Evolutionary conservation across 2,888 invertebrate species (phyloP).

Genomic region (Galerucella calmariensis): DNA sequence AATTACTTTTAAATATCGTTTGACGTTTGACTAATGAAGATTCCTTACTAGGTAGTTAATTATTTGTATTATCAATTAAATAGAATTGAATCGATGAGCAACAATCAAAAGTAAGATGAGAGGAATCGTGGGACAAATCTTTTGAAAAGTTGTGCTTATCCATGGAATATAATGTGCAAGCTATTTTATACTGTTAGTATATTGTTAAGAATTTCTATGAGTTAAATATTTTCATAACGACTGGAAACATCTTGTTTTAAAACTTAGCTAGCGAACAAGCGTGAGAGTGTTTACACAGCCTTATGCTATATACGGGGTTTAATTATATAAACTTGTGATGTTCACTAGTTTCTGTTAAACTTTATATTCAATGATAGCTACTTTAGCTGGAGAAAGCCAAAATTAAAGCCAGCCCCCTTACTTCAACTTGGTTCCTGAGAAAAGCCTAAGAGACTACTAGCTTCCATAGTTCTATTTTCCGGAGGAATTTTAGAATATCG

Average conservation of each 20-base stretch:
- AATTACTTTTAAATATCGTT: constrained; percentile 26
- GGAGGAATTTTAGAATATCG: too few species aligned
- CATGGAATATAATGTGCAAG: background rate
- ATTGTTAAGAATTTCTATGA: background rate
- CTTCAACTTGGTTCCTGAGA: too few species aligned
- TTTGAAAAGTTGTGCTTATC: background rate
- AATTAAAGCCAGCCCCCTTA: too few species aligned
- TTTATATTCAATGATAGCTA: too few species aligned
- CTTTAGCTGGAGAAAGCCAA: too few species aligned
- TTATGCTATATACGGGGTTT: too few species aligned
- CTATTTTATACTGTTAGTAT: background rate
- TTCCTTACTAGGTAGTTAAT: constrained; percentile 33
- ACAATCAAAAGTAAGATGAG: constrained; percentile 9
- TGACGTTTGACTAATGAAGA: constrained; percentile 34
- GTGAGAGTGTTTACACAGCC: background rate
- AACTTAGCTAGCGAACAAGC: background rate
- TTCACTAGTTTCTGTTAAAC: too few species aligned
- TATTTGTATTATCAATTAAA: constrained; percentile 32
- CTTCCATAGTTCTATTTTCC: too few species aligned
- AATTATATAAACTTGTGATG: too few species aligned
- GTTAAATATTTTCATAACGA: background rate
- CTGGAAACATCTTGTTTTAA: background rate
- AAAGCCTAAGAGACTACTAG: too few species aligned
- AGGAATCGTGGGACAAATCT: constrained; percentile 19
- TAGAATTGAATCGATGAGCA: constrained; percentile 11